Evolutionary conservation across 2,113 vertebrate species (phyloP).

Genomic region (Ammodytes marinus): DNA sequence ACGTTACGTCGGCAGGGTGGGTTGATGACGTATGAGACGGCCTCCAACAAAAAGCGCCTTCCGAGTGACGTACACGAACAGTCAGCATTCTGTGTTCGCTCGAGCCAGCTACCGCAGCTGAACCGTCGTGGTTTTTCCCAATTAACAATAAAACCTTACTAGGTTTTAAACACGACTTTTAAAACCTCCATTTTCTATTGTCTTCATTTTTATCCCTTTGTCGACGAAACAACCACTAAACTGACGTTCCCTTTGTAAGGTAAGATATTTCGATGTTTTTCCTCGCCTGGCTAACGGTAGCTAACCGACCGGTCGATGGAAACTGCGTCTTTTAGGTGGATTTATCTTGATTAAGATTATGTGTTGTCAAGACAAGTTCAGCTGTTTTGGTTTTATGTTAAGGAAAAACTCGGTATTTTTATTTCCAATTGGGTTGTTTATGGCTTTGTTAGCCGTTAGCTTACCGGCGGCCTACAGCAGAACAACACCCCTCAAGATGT

Average conservation of each 20-base stretch:
- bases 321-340: not conserved
- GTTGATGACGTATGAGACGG: constrained; percentile 46
- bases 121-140: constrained; percentile 1
- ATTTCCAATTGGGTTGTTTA: constrained; percentile 1
- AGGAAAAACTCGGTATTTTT: not conserved
- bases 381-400: rapidly evolving
- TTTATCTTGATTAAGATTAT: not conserved
- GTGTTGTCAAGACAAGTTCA: not conserved
- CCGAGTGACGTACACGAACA: constrained; percentile 65
- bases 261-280: constrained; percentile 45
- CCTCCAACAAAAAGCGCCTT: constrained; percentile 52
- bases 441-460: constrained; percentile 37
- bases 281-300: constrained; percentile 24
- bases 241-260: constrained; percentile 83
- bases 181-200: not conserved
- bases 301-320: constrained; percentile 11
- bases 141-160: not conserved
- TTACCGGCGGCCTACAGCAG: constrained; percentile 49
- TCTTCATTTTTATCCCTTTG: constrained; percentile 37
- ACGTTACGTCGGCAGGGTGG: constrained; percentile 46
- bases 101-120: constrained; percentile 5
- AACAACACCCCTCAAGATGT: constrained; percentile 58
- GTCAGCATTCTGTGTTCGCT: constrained; percentile 65
- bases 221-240: constrained; percentile 34
- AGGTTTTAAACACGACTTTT: constrained; percentile 19